These are phyloP conservation scores for Centroberyx gerrardi DNA, from an alignment of 2,797 vertebrate genomes.

Conservation along the genomic window DNA sequence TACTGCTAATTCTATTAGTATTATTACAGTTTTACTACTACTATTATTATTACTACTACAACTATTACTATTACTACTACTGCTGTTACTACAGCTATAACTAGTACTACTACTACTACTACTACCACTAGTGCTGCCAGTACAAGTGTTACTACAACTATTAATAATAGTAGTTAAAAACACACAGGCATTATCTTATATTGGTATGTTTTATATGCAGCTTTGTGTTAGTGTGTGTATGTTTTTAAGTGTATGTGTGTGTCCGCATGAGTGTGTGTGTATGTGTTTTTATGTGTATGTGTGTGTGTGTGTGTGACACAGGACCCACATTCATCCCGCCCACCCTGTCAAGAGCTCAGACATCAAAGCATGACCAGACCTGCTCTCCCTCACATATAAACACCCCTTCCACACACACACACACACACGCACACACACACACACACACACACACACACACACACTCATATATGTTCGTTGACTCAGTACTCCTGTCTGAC, in stretches of 20 bases:
- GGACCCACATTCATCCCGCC: conserved; percentile 46
- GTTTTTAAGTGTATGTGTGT: not conserved
- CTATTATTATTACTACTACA: not conserved
- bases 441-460: not conserved
- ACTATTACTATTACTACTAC: not conserved
- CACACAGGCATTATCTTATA: not conserved
- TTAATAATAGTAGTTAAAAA: not conserved
- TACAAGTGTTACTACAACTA: not conserved
- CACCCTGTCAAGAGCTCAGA: conserved; percentile 58
- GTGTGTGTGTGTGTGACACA: conserved; percentile 34
- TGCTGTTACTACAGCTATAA: not conserved
- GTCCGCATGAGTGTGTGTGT: conserved; percentile 9
- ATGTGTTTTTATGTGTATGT: not conserved
- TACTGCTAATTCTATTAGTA: not conserved
- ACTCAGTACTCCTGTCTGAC: conserved; percentile 20
- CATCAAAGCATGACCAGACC: conserved; percentile 71
- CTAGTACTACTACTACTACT: not conserved
- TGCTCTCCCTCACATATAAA: conserved; percentile 47
- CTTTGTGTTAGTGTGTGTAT: conserved; percentile 1
- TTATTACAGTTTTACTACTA: not conserved
- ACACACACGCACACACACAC: conserved; percentile 3
- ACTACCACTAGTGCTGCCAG: not conserved
- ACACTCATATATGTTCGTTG: conserved; percentile 7
- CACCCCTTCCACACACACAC: not conserved
- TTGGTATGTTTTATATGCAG: not conserved